Conservation (phyloP, 2,888 invertebrate genomes). For the Empis livida region DNA sequence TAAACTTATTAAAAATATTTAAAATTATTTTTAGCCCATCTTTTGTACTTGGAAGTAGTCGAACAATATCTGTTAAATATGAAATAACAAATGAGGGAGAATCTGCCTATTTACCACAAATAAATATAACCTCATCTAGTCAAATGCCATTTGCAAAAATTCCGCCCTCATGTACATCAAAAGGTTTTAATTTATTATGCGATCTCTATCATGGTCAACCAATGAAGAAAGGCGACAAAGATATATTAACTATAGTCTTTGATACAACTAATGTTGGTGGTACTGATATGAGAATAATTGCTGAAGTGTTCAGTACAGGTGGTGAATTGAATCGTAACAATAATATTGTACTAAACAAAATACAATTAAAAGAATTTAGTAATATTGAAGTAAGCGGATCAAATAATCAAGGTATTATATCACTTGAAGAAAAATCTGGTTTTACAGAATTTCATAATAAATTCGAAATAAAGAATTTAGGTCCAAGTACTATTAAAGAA, state of each 20-base stretch:
- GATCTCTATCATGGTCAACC: slow-evolving; percentile 29
- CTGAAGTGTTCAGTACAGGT: slow-evolving; percentile 33
- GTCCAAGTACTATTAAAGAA: slow-evolving; percentile 31
- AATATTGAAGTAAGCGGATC: slow-evolving; percentile 28
- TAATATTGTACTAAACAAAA: slow-evolving; percentile 22
- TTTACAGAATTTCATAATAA: neutral
- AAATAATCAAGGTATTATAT: neutral
- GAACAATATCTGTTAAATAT: slow-evolving; percentile 26
- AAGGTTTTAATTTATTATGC: slow-evolving; percentile 24
- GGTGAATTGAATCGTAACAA: slow-evolving; percentile 24
- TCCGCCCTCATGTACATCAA: slow-evolving; percentile 26
- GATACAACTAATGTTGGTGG: slow-evolving; percentile 30
- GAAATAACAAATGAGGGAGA: slow-evolving; percentile 36
- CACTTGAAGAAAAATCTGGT: neutral
- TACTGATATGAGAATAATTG: slow-evolving; percentile 22
- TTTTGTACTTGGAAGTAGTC: slow-evolving; percentile 29
- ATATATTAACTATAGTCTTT: slow-evolving; percentile 25
- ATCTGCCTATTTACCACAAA: slow-evolving; percentile 38
- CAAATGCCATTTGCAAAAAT: slow-evolving; percentile 28
- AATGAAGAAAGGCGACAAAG: slow-evolving; percentile 22
- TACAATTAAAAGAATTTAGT: slow-evolving; percentile 29
- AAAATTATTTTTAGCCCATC: slow-evolving; percentile 18
- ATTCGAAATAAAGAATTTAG: slow-evolving; percentile 27
- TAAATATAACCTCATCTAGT: slow-evolving; percentile 36
- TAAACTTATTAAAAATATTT: no score